Base-by-base conservation (phyloP, 2,113 vertebrate genomes). In the Sigmodon hispidus region DNA sequence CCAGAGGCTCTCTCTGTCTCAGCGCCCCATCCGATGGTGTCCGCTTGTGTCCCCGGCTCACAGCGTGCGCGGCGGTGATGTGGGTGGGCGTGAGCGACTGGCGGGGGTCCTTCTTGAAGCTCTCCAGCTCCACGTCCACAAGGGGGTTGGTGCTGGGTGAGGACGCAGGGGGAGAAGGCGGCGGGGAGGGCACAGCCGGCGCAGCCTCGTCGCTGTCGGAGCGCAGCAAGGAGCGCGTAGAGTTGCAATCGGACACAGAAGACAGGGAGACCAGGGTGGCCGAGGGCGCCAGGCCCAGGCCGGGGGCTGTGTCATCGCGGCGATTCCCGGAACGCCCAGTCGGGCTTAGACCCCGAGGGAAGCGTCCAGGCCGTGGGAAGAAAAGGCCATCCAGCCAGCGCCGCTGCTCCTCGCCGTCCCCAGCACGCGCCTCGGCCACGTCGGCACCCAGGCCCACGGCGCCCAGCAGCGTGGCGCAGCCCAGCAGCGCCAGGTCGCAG, bases 21-120 rank as follows among this genome's bases (percentile, higher is more conserved):
- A 99, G 98, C 2, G 99, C 99, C 6, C 99, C 98, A 0, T 99
- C 99, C 0, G 99, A 99, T 0, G 99, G 99, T 0, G 99, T 99
- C 73, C 99, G 98, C 12, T 99, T 98, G 98, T 99, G 99, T 6
- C 99, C 99, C 4, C 98, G 98, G 96, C 97, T 98, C 93, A 98
- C 63, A 0, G 99, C 97, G 93, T 98, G 98, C 7, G 98, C 81
- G 5, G 98, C 98, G 0, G 99, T 99, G 91, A 99, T 98, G 4
- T 99, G 99, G 6, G 99, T 99, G 94, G 99, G 99, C 0, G 99
- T 99, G 89, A 99, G 99, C 0, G 99, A 99, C 98, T 99, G 99
- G 89, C 98, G 99, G 75, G 99, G 99, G 97, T 99, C 99, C 96
- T 98, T 99, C 98, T 99, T 99, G 97, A 99, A 99, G 97, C 99